Percentiles rank a stretch among this genome's conserved stretches.
phyloP scores from a whole-genome alignment of 2,797 vertebrate species.

The Lithobates pipiens region DNA sequence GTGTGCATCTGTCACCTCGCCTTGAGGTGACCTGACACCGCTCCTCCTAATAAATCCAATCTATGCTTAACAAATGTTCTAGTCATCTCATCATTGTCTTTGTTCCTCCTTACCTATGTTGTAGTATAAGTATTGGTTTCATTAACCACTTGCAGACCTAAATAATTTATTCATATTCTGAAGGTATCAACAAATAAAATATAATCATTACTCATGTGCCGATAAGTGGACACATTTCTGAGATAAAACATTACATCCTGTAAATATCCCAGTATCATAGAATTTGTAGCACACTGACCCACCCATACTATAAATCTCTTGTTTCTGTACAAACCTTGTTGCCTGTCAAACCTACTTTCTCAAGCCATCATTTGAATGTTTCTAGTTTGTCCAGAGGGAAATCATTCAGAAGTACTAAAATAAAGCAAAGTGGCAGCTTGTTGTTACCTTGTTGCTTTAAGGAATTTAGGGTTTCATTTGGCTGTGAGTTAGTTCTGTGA shows the following conservation, averaged over 20 bases:
- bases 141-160: no score
- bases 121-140: no score
- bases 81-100: no score
- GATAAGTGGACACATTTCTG: neutral
- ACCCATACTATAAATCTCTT: slow-evolving; percentile 51
- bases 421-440: slow-evolving; percentile 62
- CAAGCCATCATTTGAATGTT: slow-evolving; percentile 60
- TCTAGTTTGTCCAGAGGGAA: slow-evolving; percentile 62
- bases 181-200: no score
- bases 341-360: slow-evolving; percentile 56
- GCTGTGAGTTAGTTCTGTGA: slow-evolving; percentile 66
- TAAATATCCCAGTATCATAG: slow-evolving; percentile 9
- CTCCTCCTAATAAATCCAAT: no score
- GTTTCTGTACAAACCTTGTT: slow-evolving; percentile 54
- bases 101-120: no score
- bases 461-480: slow-evolving; percentile 59
- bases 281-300: slow-evolving; percentile 48
- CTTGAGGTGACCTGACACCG: no score
- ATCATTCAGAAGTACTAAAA: slow-evolving; percentile 61
- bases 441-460: slow-evolving; percentile 52
- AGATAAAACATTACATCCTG: slow-evolving; percentile 5
- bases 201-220: no score
- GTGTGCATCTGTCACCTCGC: no score
- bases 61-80: no score
- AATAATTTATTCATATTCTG: no score